Conservation (phyloP, 2,113 vertebrate genomes). For the Arizona elegans region DNA sequence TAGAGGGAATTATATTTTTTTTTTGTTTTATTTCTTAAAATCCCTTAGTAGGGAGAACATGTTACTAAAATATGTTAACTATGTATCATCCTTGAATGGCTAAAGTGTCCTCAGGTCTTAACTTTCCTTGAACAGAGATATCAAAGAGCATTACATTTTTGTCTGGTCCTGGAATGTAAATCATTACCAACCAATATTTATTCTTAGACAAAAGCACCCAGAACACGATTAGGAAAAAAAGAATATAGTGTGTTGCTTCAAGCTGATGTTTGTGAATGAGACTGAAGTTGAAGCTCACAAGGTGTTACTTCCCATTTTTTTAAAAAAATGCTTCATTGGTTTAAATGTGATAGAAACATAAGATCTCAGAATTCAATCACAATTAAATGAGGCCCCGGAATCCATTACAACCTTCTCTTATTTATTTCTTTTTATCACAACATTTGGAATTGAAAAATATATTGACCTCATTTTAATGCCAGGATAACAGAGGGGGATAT, state of each 20-base stretch:
- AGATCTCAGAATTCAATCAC: background rate
- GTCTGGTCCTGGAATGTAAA: constrained; percentile 52
- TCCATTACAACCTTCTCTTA: background rate
- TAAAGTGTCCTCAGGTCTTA: constrained; percentile 63
- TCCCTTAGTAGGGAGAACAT: constrained; percentile 67
- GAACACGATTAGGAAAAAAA: constrained; percentile 51
- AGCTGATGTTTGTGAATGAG: constrained; percentile 46
- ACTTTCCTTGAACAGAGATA: constrained; percentile 55
- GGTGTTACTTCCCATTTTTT: background rate
- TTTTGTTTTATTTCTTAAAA: constrained; percentile 78
- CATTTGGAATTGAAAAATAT: background rate
- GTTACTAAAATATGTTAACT: constrained; percentile 70
- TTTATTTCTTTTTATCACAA: background rate
- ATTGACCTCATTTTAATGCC: background rate
- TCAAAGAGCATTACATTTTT: constrained; percentile 56
- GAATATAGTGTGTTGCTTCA: constrained; percentile 40
- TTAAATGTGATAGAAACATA: background rate
- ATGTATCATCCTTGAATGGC: constrained; percentile 64
- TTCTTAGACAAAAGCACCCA: constrained; percentile 58
- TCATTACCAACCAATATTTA: constrained; percentile 56
- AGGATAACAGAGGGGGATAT: background rate
- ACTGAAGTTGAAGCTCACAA: background rate
- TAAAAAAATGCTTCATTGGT: background rate
- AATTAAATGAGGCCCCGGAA: background rate
- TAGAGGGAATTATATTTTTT: constrained; percentile 79